Conservation (phyloP, 2,888 invertebrate species). For the Thymelicus lineola region DNA sequence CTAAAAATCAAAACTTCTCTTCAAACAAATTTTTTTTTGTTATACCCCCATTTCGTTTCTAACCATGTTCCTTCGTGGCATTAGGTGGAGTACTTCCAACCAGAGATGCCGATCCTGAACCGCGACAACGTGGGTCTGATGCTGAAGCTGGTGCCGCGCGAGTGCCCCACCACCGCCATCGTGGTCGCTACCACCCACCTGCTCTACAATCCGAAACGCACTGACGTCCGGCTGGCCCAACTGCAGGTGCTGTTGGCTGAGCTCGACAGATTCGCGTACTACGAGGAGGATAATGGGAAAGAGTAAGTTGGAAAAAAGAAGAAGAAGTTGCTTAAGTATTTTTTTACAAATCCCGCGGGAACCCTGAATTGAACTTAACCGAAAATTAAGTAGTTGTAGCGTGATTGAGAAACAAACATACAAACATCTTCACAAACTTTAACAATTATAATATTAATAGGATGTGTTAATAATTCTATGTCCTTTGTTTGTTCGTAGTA, state of each 20-base stretch:
- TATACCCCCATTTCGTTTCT: too few species aligned
- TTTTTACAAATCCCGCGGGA: too few species aligned
- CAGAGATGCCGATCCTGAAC: conserved; percentile 88
- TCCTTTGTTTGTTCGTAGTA: conserved; percentile 51
- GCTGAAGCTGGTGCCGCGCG: conserved; percentile 87
- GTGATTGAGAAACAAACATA: too few species aligned
- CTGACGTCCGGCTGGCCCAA: conserved; percentile 96
- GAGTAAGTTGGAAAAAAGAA: conserved; percentile 51
- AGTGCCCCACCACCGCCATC: conserved; percentile 80
- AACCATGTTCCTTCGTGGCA: too few species aligned
- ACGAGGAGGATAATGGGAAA: conserved; percentile 51
- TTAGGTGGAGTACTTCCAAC: conserved; percentile 87
- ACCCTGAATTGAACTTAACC: too few species aligned
- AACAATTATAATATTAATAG: too few species aligned
- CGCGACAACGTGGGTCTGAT: conserved; percentile 96
- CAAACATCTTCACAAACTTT: too few species aligned
- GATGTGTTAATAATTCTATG: too few species aligned
- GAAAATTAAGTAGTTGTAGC: too few species aligned
- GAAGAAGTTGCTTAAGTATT: too few species aligned
- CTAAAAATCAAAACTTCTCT: too few species aligned
- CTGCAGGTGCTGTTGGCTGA: conserved; percentile 93
- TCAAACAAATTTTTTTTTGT: too few species aligned
- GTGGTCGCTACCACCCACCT: conserved; percentile 97
- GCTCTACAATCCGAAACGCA: conserved; percentile 94
- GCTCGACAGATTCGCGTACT: conserved; percentile 90